A percentile compares a stretch with the other conserved stretches of the same genome.
phyloP scores from a whole-genome alignment of 2,888 invertebrate species.

The Acanthosepion pharaonis region DNA sequence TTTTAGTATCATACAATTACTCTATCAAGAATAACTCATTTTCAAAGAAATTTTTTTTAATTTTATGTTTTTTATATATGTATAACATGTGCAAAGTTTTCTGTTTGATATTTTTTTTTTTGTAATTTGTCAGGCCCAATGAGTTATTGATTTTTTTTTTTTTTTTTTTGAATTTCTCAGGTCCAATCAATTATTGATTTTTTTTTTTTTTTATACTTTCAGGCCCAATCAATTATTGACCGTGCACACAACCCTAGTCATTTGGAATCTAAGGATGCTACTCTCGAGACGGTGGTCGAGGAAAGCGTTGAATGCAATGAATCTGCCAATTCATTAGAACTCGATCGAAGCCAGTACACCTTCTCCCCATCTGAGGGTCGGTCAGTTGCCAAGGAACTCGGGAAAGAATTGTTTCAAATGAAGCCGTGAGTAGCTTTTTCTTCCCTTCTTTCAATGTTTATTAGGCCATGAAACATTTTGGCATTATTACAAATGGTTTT shows the following conservation, averaged over 20 bases:
- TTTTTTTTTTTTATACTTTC: slow-evolving; percentile 47
- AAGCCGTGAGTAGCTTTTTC: slow-evolving; percentile 75
- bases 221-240: slow-evolving; percentile 96
- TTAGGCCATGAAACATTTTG: background rate
- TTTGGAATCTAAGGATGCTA: slow-evolving; percentile 78
- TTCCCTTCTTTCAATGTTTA: background rate
- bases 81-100: too few species aligned
- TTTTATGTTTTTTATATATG: too few species aligned
- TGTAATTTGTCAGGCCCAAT: too few species aligned
- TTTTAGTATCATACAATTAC: too few species aligned
- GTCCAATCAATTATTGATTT: too few species aligned
- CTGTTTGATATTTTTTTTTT: background rate
- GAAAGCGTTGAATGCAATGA: slow-evolving; percentile 71
- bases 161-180: background rate
- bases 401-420: slow-evolving; percentile 70
- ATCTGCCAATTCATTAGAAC: slow-evolving; percentile 67
- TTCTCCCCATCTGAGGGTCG: slow-evolving; percentile 64
- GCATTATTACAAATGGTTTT: background rate
- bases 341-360: slow-evolving; percentile 68
- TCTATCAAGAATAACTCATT: too few species aligned
- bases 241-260: slow-evolving; percentile 80
- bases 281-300: slow-evolving; percentile 75
- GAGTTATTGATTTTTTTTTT: background rate
- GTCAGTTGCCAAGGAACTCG: slow-evolving; percentile 46
- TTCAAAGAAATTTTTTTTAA: too few species aligned